Evolutionary conservation across 1,140 invertebrate genomes (phyloP).

Genomic region (Thaumatotibia leucotreta): DNA sequence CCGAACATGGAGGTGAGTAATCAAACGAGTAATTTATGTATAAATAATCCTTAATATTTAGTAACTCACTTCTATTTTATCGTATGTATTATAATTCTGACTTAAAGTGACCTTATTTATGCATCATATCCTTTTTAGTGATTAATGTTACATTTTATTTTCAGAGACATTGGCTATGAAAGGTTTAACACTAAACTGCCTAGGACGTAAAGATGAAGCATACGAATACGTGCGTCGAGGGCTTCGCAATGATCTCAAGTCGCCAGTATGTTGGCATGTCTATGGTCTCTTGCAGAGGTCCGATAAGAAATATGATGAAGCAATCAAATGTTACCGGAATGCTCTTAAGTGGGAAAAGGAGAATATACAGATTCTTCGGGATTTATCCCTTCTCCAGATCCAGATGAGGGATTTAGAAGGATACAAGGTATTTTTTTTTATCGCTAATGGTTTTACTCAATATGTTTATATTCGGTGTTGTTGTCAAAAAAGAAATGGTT

Average conservation of each 20-base stretch:
- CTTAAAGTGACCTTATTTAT: not conserved
- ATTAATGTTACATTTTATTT: slow-evolving; percentile 37
- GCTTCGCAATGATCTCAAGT: slow-evolving; percentile 96
- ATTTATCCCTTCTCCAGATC: slow-evolving; percentile 98
- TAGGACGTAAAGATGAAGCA: slow-evolving; percentile 98
- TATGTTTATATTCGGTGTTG: no score
- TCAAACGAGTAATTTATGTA: not conserved
- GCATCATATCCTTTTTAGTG: not conserved
- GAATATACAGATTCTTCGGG: slow-evolving; percentile 98
- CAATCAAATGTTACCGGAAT: slow-evolving; percentile 99
- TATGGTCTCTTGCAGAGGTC: slow-evolving; percentile 97
- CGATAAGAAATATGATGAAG: slow-evolving; percentile 99
- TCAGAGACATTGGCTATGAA: slow-evolving; percentile 99
- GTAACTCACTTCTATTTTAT: not conserved
- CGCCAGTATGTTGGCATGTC: slow-evolving; percentile 99
- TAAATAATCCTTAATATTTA: not conserved
- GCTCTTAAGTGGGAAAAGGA: slow-evolving; percentile 99
- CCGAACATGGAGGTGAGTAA: slow-evolving; percentile 95
- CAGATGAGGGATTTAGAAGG: slow-evolving; percentile 99
- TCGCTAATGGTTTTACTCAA: no score
- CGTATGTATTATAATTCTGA: not conserved
- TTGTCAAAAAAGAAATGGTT: no score
- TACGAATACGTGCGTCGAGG: slow-evolving; percentile 98
- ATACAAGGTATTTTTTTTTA: slow-evolving; percentile 85
- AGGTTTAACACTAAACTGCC: slow-evolving; percentile 98